A percentile compares a stretch with the other conserved stretches of the same genome.
phyloP scores from a whole-genome alignment of 1,140 invertebrate species.

The Drosophila saltans region DNA sequence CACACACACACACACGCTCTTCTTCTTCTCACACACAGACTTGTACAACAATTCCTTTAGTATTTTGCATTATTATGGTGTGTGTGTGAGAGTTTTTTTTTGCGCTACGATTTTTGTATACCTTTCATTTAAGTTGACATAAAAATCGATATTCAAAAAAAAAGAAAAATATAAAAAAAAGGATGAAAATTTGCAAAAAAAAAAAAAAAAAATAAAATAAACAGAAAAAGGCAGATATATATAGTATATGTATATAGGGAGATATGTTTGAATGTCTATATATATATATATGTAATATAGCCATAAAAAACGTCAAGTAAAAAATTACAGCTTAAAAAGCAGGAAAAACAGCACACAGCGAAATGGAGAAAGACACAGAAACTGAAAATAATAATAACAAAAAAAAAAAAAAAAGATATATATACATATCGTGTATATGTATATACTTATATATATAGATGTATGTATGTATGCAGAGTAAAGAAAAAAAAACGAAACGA shows the following conservation, averaged over 20 bases:
- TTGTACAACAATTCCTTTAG: conserved; percentile 46
- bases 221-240: background rate
- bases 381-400: conserved; percentile 79
- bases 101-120: conserved; percentile 56
- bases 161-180: conserved; percentile 36
- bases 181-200: conserved; percentile 8
- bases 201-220: conserved; percentile 28
- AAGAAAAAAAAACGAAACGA: conserved; percentile 43
- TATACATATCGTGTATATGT: background rate
- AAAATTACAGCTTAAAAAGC: conserved; percentile 77
- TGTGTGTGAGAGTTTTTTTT: conserved; percentile 30
- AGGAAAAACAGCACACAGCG: conserved; percentile 37
- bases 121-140: conserved; percentile 82
- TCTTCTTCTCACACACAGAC: conserved; percentile 41
- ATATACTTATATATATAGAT: no score
- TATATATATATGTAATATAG: conserved; percentile 11
- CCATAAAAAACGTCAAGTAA: conserved; percentile 77
- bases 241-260: background rate
- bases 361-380: conserved; percentile 73
- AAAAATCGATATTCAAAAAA: conserved; percentile 58
- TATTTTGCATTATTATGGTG: conserved; percentile 11
- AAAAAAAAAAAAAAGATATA: conserved; percentile 43
- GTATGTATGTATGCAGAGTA: conserved; percentile 17
- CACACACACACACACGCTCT: conserved; percentile 41
- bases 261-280: background rate